phyloP scores from a whole-genome alignment of 35 echinoderm and acorn worm genomes.

The Patiria miniata region DNA sequence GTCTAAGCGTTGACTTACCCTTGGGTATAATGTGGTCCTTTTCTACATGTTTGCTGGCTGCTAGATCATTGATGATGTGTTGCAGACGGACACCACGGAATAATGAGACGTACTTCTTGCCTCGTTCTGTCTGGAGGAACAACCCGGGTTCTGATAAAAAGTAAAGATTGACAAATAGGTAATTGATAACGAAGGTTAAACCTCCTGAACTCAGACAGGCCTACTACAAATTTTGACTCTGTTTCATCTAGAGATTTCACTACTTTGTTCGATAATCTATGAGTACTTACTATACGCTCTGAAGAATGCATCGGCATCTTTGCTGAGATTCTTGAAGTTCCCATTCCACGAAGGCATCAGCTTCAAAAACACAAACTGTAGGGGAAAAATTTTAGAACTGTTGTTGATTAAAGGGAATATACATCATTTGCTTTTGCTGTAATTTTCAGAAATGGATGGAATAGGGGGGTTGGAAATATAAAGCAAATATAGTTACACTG shows the following conservation, averaged over 20 bases:
- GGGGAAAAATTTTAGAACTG: background rate
- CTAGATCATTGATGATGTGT: slow-evolving; percentile 89
- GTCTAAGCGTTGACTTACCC: slow-evolving; percentile 50
- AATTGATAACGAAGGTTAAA: background rate
- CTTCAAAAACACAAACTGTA: slow-evolving; percentile 86
- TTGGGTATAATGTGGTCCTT: slow-evolving; percentile 71
- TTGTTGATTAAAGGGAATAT: too few species aligned
- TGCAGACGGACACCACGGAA: slow-evolving; percentile 78
- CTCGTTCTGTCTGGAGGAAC: slow-evolving; percentile 81
- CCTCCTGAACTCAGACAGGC: too few species aligned
- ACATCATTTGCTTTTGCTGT: too few species aligned
- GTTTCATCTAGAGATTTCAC: too few species aligned
- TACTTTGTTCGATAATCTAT: background rate
- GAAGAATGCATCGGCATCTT: slow-evolving; percentile 70
- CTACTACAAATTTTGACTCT: too few species aligned
- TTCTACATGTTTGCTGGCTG: slow-evolving; percentile 63
- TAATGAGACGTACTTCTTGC: slow-evolving; percentile 54
- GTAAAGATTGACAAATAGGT: background rate
- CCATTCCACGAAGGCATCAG: slow-evolving; percentile 83
- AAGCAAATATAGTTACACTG: too few species aligned
- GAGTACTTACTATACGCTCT: slow-evolving; percentile 53
- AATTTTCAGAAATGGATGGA: too few species aligned
- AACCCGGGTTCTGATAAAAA: slow-evolving; percentile 63
- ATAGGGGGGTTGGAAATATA: too few species aligned
- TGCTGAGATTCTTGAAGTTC: slow-evolving; percentile 63